phyloP scores from a whole-genome alignment of 2,797 vertebrate genomes.

The Austrolebias charrua region DNA sequence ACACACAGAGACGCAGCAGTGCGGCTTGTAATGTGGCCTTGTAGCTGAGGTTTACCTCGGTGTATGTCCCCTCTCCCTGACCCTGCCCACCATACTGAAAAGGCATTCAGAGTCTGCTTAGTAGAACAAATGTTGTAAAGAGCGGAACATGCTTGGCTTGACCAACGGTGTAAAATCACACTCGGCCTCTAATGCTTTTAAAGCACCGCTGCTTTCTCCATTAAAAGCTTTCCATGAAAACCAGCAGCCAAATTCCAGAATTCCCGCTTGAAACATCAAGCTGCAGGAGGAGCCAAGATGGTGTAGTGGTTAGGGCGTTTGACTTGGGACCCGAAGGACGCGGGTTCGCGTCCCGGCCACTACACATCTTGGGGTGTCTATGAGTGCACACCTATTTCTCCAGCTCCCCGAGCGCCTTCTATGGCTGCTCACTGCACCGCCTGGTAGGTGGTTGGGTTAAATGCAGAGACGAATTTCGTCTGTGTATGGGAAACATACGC shows the following conservation, averaged over 20 bases:
- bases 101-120: conserved; percentile 58
- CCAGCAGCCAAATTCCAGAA: conserved; percentile 66
- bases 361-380: no score
- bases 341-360: no score
- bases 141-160: conserved; percentile 73
- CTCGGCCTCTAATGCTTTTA: conserved; percentile 61
- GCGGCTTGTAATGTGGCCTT: conserved; percentile 62
- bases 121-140: conserved; percentile 72
- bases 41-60: conserved; percentile 65
- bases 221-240: conserved; percentile 75
- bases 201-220: conserved; percentile 74
- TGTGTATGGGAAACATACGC: no score
- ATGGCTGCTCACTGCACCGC: no score
- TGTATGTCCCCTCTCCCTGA: conserved; percentile 63
- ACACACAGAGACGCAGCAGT: conserved; percentile 31
- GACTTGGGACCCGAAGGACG: no score
- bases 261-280: conserved; percentile 63
- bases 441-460: no score
- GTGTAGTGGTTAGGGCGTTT: no score
- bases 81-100: conserved; percentile 69
- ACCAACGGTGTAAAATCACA: conserved; percentile 70
- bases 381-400: no score
- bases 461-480: no score
- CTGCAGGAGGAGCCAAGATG: conserved; percentile 47
- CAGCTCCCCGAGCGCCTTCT: no score